Base-by-base conservation (phyloP, 2,797 vertebrate genomes). In the Hybognathus amarus region DNA sequence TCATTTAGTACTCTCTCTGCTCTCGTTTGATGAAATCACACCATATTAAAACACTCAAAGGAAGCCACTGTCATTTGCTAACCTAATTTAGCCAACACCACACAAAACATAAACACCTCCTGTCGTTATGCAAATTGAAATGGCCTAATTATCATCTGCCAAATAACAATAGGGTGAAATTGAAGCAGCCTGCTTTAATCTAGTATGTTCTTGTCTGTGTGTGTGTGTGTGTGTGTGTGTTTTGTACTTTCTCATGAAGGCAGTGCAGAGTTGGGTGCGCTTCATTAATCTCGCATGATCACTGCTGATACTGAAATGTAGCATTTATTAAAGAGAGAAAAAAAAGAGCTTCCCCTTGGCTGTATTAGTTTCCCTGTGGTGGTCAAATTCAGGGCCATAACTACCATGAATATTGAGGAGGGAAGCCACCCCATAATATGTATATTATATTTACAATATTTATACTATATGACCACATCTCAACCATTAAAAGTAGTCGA, bases 1-100 rank as follows among this genome's bases (percentile, higher is more conserved):
- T 79, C 77, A 85, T 83, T 89, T 85, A 90, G 87, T 87, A 87
- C 79, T 67, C 79, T 86, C 47, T 85, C 4, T 54, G 27, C 77
- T 80, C 85, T 90, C 80, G 85, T 90, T 90, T 92, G 91, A 94
- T 88, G 87, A 90, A 92, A 93, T 94, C 91, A 89, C 83, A n/a
- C 80, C 85, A 76, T 85, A 88, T 89, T 88, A 92, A 89, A 90
- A 87, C 89, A 85, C 70, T 87, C 79, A 73, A 80, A 82, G 83
- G 54, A 85, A 87, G 74, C 77, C 78, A 84, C 77, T 80, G 88
- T 89, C 84, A 78, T 83, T 80, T 50, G 69, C 84, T 87, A 84
- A 87, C 85, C 80, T 90, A 77, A 89, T 90, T 91, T 85, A 87
- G 87, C 68, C 83, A 42, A 76, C 84, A 22, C 8, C 76, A 79